Evolutionary conservation across 2,797 vertebrate genomes (phyloP).

Genomic region (Enteromius fasciolatus): DNA sequence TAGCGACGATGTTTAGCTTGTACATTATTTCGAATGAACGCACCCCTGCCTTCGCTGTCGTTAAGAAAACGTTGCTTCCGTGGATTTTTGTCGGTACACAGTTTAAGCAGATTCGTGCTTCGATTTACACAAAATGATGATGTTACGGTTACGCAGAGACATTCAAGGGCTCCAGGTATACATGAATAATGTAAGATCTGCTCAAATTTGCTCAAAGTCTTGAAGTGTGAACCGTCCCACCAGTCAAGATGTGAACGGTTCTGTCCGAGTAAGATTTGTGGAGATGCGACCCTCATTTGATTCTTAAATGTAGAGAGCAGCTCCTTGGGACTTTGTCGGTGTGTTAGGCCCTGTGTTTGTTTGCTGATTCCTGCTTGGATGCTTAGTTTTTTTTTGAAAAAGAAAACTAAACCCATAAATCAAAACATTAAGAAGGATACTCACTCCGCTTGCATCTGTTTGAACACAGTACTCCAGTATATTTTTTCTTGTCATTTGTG

Average conservation of each 20-base stretch:
- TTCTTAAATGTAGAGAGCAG: slow-evolving; percentile 65
- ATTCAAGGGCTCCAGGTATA: slow-evolving; percentile 12
- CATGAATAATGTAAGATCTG: slow-evolving; percentile 17
- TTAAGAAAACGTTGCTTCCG: slow-evolving; percentile 19
- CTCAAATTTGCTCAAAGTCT: slow-evolving; percentile 20
- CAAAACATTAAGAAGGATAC: slow-evolving; percentile 59
- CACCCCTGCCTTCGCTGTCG: slow-evolving; percentile 41
- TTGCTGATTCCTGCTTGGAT: slow-evolving; percentile 59
- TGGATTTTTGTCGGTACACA: slow-evolving; percentile 25
- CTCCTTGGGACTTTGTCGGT: slow-evolving; percentile 66
- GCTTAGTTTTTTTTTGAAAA: slow-evolving; percentile 69
- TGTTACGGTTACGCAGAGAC: background rate
- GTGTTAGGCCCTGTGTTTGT: slow-evolving; percentile 67
- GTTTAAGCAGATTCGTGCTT: slow-evolving; percentile 43
- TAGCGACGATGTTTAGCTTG: slow-evolving; percentile 65
- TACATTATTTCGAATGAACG: slow-evolving; percentile 66
- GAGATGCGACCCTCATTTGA: slow-evolving; percentile 57
- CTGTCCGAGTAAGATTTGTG: slow-evolving; percentile 55
- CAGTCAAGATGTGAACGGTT: slow-evolving; percentile 50
- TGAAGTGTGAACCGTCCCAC: background rate
- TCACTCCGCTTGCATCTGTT: slow-evolving; percentile 69
- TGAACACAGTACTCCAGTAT: slow-evolving; percentile 68
- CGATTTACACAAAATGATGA: slow-evolving; percentile 7
- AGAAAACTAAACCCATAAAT: slow-evolving; percentile 53
- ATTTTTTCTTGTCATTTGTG: slow-evolving; percentile 76